Evolutionary conservation across 2,888 invertebrate genomes (phyloP), one percentile per base, ranked within the genome.

Genomic region (Eristalinus aeneus): DNA sequence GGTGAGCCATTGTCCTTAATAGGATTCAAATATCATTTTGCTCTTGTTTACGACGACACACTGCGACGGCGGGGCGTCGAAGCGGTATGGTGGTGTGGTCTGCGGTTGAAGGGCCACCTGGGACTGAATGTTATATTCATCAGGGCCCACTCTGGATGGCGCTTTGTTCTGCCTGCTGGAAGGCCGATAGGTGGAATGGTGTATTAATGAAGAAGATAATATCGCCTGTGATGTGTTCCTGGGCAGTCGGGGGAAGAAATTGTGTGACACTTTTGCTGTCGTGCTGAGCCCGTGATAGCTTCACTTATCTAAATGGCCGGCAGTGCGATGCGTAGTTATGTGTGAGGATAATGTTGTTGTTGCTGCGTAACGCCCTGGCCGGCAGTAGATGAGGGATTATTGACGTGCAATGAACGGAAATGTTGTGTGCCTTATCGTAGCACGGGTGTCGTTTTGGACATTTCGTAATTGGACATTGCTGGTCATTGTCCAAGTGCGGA

Each of bases 141-240:
- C 46, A 46, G 4, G n/a, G 6, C 16, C 0, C 16, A n/a, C 46
- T 1, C 16, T 8, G 16, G 22, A 11, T 22, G 22, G 16, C 32
- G 27, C n/a, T 53, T 54, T 54, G 22, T 34, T 56, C 1, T 61
- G n/a, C 10, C 22, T 36, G 53, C 34, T 5, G 54, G 22, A 61
- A 67, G 84, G 76, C 71, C 76, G 84, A 76, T 85, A 64, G 80
- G 67, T 80, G 61, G 58, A 71, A 75, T 75, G 65, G 46, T 54
- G 61, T 71, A 80, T 80, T 80, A 84, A 85, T 75, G 75, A 72
- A 72, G 58, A 65, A 65, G 80, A 65, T 75, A 80, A 85, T 80
- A 72, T 67, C 61, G 56, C 56, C 71, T 63, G 65, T 39, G 79
- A 67, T 72, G 75, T 75, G 54, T 22, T 11, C 46, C 9, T 16